A percentile compares a stretch with the other conserved stretches of the same genome.
phyloP scores from a whole-genome alignment of 2,113 vertebrate genomes.

The Scytalopus superciliaris region DNA sequence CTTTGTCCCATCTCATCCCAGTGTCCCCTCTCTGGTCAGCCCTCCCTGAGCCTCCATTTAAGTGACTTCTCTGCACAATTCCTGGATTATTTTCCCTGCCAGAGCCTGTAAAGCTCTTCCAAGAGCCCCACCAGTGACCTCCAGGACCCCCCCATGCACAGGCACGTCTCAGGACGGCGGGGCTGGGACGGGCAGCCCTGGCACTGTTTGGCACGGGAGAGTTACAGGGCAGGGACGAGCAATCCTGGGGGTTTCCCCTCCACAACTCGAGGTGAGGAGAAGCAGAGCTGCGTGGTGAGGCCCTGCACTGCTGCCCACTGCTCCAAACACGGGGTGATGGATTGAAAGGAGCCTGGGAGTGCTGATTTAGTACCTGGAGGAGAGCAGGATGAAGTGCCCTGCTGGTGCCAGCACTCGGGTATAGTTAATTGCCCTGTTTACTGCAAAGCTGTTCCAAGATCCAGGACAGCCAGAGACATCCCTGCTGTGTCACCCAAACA shows the following conservation, averaged over 20 bases:
- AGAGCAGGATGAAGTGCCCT: neutral
- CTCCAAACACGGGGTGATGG: neutral
- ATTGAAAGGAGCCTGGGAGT: neutral
- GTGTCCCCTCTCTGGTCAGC: neutral
- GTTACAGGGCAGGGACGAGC: neutral
- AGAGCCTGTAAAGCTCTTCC: neutral
- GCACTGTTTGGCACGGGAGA: rapidly evolving
- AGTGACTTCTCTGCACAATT: neutral
- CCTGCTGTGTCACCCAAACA: neutral
- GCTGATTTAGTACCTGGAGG: neutral
- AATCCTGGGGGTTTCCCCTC: neutral
- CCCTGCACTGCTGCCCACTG: rapidly evolving
- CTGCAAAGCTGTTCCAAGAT: neutral
- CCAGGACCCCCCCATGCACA: rapidly evolving
- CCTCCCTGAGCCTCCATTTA: neutral
- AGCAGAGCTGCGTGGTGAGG: neutral
- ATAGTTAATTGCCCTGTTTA: neutral
- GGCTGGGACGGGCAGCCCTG: neutral
- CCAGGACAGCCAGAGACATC: neutral
- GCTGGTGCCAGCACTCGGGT: neutral
- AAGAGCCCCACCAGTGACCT: neutral
- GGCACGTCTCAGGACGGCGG: neutral
- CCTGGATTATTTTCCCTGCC: neutral
- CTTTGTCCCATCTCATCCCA: neutral
- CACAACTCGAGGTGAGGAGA: neutral